A percentile compares a stretch with the other conserved stretches of the same genome.
phyloP scores from a whole-genome alignment of 2,113 vertebrate species.

The Labrus mixtus region DNA sequence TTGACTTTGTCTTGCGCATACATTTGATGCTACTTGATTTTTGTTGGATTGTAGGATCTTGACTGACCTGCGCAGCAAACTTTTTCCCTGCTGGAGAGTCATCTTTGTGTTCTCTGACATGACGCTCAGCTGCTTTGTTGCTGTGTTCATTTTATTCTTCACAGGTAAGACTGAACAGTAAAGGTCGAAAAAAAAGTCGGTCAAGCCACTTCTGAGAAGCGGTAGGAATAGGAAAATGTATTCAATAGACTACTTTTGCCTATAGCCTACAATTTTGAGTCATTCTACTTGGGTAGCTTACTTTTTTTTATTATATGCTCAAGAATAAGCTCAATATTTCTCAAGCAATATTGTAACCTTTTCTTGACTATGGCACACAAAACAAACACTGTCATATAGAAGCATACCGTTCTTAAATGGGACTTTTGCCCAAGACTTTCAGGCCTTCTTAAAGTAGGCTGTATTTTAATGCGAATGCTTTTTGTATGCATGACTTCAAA shows the following conservation, averaged over 20 bases:
- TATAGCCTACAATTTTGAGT: too few relatives aligned
- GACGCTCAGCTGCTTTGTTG: conserved; percentile 36
- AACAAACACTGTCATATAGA: too few relatives aligned
- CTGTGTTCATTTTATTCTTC: conserved; percentile 51
- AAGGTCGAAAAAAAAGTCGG: conserved; percentile 3
- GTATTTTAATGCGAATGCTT: too few relatives aligned
- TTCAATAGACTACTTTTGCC: not conserved
- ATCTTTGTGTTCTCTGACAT: conserved; percentile 54
- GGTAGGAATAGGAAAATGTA: not conserved
- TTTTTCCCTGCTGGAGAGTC: not conserved
- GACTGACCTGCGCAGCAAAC: not conserved
- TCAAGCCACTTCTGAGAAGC: not conserved
- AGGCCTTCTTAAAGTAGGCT: too few relatives aligned
- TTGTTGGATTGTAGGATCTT: not conserved
- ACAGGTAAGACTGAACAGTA: conserved; percentile 56
- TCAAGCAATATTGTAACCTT: too few relatives aligned
- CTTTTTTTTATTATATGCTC: too few relatives aligned
- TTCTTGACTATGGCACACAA: too few relatives aligned
- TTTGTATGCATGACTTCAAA: too few relatives aligned
- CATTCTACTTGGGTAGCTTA: too few relatives aligned
- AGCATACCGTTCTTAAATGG: too few relatives aligned
- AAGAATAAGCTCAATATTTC: too few relatives aligned
- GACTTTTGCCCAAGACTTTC: too few relatives aligned
- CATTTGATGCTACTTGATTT: not conserved
- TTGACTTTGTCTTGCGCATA: not conserved